Base-by-base conservation (phyloP, 2,888 invertebrate genomes). In the Tupiocoris notatus region DNA sequence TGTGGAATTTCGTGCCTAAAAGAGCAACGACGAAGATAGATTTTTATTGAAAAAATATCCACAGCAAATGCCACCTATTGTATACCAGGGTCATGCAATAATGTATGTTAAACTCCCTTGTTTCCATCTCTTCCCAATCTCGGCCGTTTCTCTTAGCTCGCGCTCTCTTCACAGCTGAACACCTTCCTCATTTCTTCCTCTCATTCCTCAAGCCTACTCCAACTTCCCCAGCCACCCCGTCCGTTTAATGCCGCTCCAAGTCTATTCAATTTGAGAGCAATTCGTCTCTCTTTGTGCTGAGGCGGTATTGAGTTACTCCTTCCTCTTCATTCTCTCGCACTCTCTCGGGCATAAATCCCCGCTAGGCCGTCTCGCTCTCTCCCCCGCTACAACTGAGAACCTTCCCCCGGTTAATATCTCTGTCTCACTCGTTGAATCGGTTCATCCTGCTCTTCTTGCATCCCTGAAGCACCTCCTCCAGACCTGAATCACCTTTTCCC, bases 211-310 rank as follows among this genome's bases (percentile, higher is more conserved):
- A 3, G 12, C 58, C 59, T 25, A 20, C 59, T 23, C 75, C 17
- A 39, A 39, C 39, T 6, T 66, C 75, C 58, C 65, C 39, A 39
- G 39, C 71, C 18, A 57, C 23, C 23, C 20, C 7, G 23, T 22
- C 64, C 75, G 75, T 75, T 75, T 75, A 75, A 75, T 75, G 75
- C 75, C 71, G 71, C 71, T 71, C 71, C 71, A 22, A 77, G 75
- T 75, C 77, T 77, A 77, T 77, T 77, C 75, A 77, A 77, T 77
- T 77, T 75, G 75, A 39, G 67, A 64, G 75, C 77, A 77, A 77
- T 77, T 71, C 77, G 77, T 77, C 77, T 77, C 77, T 77, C 77
- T 77, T 77, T 77, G 77, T 77, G 77, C 61, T 70, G 39, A 65
- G 68, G 25, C 75, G 65, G 75, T 75, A 75, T 75, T 75, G 75